These are phyloP conservation scores for Ceuthmochares aereus DNA, from an alignment of 2,113 vertebrate species.

Conservation along the genomic window DNA sequence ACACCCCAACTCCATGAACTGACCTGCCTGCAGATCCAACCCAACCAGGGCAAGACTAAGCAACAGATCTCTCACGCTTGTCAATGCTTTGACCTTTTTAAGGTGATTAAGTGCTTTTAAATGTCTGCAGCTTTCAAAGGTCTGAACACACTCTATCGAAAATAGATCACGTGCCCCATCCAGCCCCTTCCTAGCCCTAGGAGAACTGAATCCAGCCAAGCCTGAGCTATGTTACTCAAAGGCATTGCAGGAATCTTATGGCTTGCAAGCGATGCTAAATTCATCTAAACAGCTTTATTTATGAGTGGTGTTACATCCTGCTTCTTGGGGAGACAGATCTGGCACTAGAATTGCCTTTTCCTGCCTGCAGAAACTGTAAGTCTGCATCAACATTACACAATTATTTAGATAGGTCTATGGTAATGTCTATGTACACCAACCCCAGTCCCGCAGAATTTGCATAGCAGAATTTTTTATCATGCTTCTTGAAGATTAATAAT, in stretches of 20 bases:
- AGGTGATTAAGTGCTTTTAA: neutral
- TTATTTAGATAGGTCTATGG: slow-evolving; percentile 13
- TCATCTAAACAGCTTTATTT: slow-evolving; percentile 11
- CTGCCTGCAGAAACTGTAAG: slow-evolving; percentile 5
- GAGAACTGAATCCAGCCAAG: neutral
- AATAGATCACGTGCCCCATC: neutral
- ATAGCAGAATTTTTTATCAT: slow-evolving; percentile 59
- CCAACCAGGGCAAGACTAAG: neutral
- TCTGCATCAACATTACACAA: neutral
- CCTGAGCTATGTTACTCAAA: neutral
- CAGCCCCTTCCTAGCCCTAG: neutral
- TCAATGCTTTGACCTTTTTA: neutral
- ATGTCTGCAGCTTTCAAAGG: neutral
- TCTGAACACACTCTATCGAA: neutral
- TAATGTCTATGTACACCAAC: neutral
- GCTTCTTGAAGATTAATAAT: slow-evolving; percentile 72
- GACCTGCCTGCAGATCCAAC: neutral
- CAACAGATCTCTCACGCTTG: accelerated
- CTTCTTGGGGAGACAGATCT: slow-evolving; percentile 1
- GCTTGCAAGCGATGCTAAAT: slow-evolving; percentile 1
- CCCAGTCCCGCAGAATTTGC: slow-evolving; percentile 27
- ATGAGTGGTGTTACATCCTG: neutral
- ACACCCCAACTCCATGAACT: neutral
- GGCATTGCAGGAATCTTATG: neutral
- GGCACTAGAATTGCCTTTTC: slow-evolving; percentile 24